A percentile compares a stretch with the other conserved stretches of the same genome.
Evolutionary conservation across 1,140 invertebrate species (phyloP).

Genomic region (Halictus rubicundus): DNA sequence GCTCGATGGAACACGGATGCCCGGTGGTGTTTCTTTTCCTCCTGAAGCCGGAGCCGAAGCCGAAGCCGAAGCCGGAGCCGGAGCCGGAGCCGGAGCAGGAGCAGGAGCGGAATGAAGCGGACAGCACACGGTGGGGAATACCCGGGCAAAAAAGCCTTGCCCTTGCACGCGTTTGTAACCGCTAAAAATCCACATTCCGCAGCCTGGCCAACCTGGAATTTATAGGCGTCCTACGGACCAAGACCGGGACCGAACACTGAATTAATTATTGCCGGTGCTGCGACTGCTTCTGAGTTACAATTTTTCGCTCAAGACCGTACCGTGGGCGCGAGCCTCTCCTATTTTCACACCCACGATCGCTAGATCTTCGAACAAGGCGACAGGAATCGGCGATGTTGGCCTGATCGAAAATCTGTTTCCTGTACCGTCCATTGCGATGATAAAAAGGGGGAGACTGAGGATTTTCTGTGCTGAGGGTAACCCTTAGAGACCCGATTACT

Average conservation of each 20-base stretch:
- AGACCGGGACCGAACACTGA: constrained; percentile 58
- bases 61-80: background rate
- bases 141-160: constrained; percentile 71
- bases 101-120: background rate
- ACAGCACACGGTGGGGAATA: constrained; percentile 21
- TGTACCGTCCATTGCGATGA: too few species aligned
- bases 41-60: constrained; percentile 13
- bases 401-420: too few species aligned
- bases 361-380: too few species aligned
- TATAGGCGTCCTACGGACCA: constrained; percentile 58
- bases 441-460: too few species aligned
- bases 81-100: background rate
- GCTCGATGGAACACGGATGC: constrained; percentile 26
- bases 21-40: constrained; percentile 2
- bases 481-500: too few species aligned
- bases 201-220: constrained; percentile 59
- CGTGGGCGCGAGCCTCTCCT: constrained; percentile 8
- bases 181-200: constrained; percentile 67
- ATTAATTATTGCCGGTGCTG: constrained; percentile 65
- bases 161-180: constrained; percentile 71
- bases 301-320: background rate
- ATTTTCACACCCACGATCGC: background rate
- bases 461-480: too few species aligned
- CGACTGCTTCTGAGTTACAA: constrained; percentile 9
- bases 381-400: too few species aligned